Base-by-base conservation (phyloP, 2,113 vertebrate species). In the Larimichthys polyactis region DNA sequence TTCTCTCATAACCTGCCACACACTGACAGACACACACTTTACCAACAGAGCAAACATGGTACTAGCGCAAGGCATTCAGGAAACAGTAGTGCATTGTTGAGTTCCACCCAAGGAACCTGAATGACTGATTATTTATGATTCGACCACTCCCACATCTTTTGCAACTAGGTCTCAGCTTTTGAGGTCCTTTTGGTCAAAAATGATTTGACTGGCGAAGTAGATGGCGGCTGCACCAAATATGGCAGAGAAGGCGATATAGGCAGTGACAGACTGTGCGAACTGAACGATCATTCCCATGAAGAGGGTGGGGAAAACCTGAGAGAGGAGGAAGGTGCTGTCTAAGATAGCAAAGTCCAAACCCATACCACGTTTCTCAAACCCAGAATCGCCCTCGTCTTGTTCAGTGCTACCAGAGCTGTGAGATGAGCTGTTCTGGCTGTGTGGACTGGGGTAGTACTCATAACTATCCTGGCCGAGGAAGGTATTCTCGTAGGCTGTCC, bases 211-310 rank as follows among this genome's bases (percentile, higher is more conserved):
- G 66, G 92, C 93, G 72, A 95, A 86, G 83, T 90, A 96, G 78
- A 96, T 94, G 67, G 95, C 94, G 3, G 96, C 36, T 2, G 91
- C 85, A 15, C 95, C 95, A 0, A 96, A 95, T 60, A 96, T 82
- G 82, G 93, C 92, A 3, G 95, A 95, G 78, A 86, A 94, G 81
- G 94, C 94, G 10, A 96, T 93, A 59, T 96, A 96, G 68, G 95
- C 91, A 3, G 94, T 96, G 81, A 96, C 95, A 0, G 95, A 96
- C 78, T 94, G 83, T 7, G 94, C 93, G 14, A 96, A 91, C 87
- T 96, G 94, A 65, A 95, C 95, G 4, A 96, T 91, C 90, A 91
- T 93, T 69, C 95, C 95, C 95, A 96, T 95, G 91, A 96, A 95
- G 72, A 96, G 89, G 19, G 95, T 93, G 70, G 95, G 95, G 71